phyloP scores from a whole-genome alignment of 2,113 vertebrate genomes.

The Nipponia nippon region DNA sequence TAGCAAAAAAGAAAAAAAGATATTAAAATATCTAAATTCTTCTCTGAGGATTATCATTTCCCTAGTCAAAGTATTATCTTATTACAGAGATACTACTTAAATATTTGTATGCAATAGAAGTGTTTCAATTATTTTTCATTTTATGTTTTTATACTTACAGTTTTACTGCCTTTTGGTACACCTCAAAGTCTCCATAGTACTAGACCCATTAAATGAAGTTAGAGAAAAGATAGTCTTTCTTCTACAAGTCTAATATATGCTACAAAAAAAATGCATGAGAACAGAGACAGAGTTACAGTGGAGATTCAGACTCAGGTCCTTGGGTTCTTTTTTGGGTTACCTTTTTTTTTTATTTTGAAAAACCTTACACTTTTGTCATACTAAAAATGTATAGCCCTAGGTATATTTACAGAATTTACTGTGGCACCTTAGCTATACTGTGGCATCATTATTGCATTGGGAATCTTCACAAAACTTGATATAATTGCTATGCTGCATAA shows the following conservation, averaged over 20 bases:
- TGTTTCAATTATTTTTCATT: not conserved
- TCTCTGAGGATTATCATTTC: not conserved
- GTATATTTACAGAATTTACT: not conserved
- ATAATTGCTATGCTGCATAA: slow-evolving; percentile 36
- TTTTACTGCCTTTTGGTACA: not conserved
- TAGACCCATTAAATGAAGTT: not conserved
- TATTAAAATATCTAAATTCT: not conserved
- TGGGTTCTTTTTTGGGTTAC: rapidly evolving
- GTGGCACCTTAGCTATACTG: not conserved
- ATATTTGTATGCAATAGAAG: not conserved
- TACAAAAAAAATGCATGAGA: not conserved
- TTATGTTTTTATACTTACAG: not conserved
- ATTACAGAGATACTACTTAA: not conserved
- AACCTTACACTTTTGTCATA: not conserved
- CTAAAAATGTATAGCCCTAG: not conserved
- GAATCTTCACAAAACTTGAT: slow-evolving; percentile 13
- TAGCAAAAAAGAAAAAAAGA: not conserved
- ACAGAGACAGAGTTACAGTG: not conserved
- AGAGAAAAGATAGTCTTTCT: not conserved
- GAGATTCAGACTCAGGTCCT: not conserved
- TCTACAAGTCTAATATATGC: not conserved
- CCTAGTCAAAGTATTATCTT: not conserved
- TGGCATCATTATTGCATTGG: not conserved
- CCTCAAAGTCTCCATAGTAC: not conserved
- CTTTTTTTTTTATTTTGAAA: not conserved